Base-by-base conservation (phyloP, 2,888 invertebrate genomes). In the Folsomia candida region DNA sequence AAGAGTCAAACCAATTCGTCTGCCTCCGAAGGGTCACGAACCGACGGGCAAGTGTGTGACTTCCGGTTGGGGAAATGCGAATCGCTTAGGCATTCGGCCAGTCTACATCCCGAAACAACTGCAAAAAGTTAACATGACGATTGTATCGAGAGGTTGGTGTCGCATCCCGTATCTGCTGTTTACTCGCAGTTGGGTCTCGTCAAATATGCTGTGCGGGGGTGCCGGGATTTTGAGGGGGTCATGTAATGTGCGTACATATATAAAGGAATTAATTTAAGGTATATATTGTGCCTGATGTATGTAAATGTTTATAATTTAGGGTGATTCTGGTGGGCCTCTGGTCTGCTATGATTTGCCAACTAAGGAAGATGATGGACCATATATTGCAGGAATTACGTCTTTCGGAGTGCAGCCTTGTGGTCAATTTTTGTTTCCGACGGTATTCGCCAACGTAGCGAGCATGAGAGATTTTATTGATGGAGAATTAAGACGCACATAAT, bases 371-470 rank as follows among this genome's bases (percentile, higher is more conserved):
- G 22, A 37, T 1, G 67, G 51, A 1, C 62, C 64, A 11, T 74
- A 74, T 54, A 28, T 72, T 6, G 65, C 72, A 2, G 75, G 75
- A 3, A 67, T 75, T n/a, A 66, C 66, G 4, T 74, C 74, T n/a
- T 74, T 67, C 65, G 74, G 74, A 59, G 65, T 70, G 61, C 65
- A 59, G 51, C 69, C 70, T 6, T 74, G 74, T 74, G 71, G 65
- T 14, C 68, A 71, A 24, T 18, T 25, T 2, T 2, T 54, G 14
- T 74, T 65, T 25, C 73, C 73, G 6, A 51, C 71, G 11, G 73
- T 74, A n/a, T 74, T 63, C 26, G 68, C 51, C 3, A 51, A 68
- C 57, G 68, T 68, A 1, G 68, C 51, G 11, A 22, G 22, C 22
- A 37, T 51, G 61, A 37, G 68, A 25, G 60, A 59, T 24, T 68